Conservation (phyloP, 2,113 vertebrate genomes). For the Aptenodytes forsteri region DNA sequence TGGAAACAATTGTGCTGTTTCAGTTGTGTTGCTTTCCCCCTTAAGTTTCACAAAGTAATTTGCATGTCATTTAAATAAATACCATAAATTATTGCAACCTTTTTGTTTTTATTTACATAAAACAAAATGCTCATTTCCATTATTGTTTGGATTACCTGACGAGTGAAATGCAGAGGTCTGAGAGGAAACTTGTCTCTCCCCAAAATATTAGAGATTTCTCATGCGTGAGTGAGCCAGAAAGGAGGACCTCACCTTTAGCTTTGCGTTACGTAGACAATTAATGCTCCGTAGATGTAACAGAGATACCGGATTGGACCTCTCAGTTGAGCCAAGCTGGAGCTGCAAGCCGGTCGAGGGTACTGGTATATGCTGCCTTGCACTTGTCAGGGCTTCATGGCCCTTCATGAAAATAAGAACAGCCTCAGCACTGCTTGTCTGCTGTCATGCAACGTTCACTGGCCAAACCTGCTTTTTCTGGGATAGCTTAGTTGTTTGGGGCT, state of each 20-base stretch:
- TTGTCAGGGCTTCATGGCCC: neutral
- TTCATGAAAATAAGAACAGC: neutral
- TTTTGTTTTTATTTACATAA: slow-evolving; percentile 60
- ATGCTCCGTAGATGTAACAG: neutral
- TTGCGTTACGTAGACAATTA: neutral
- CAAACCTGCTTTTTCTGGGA: neutral
- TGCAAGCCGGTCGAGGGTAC: neutral
- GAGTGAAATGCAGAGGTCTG: neutral
- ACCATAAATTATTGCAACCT: slow-evolving; percentile 23
- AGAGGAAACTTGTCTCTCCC: neutral
- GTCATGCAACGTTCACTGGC: neutral
- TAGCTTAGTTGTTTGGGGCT: neutral
- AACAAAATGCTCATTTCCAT: slow-evolving; percentile 38
- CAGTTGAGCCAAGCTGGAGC: neutral
- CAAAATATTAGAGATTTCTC: neutral
- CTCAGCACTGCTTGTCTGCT: neutral
- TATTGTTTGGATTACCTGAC: slow-evolving; percentile 26
- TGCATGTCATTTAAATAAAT: slow-evolving; percentile 65
- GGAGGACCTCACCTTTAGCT: neutral
- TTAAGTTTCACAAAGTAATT: slow-evolving; percentile 50
- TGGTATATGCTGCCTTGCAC: neutral
- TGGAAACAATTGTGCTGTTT: slow-evolving; percentile 54
- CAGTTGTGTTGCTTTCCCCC: slow-evolving; percentile 9
- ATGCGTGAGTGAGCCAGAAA: neutral
- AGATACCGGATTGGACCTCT: neutral